Evolutionary conservation across 2,113 vertebrate genomes (phyloP).

Genomic region (Eubucco bourcierii): DNA sequence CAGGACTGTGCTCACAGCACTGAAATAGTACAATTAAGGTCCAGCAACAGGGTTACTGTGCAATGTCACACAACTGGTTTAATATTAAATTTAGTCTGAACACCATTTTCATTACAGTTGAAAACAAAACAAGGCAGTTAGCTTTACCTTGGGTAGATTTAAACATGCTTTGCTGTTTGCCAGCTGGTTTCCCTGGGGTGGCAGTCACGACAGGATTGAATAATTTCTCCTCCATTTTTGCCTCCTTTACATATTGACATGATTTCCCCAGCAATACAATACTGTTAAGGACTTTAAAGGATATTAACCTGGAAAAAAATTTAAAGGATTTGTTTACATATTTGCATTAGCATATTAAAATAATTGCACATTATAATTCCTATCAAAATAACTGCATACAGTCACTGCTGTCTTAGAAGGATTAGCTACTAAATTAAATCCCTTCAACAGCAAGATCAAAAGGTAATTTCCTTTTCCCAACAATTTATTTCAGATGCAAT

Average conservation of each 20-base stretch:
- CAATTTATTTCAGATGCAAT: neutral
- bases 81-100: neutral
- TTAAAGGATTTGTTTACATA: neutral
- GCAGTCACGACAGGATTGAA: slow-evolving; percentile 74
- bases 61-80: neutral
- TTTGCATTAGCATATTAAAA: neutral
- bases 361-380: neutral
- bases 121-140: neutral
- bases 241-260: slow-evolving; percentile 93
- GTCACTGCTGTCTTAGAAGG: neutral
- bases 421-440: slow-evolving; percentile 4
- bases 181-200: slow-evolving; percentile 71
- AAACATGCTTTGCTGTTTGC: slow-evolving; percentile 76
- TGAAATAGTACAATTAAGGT: neutral
- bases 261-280: slow-evolving; percentile 97
- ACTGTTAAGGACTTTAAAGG: slow-evolving; percentile 94
- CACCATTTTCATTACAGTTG: neutral
- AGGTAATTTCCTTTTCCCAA: neutral
- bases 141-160: slow-evolving; percentile 80
- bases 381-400: neutral
- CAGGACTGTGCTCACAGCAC: neutral
- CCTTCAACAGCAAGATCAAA: slow-evolving; percentile 14
- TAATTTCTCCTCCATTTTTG: slow-evolving; percentile 96
- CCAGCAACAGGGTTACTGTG: neutral
- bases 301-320: slow-evolving; percentile 82